Conservation (phyloP, 2,113 vertebrate species). For the Oceanites oceanicus region DNA sequence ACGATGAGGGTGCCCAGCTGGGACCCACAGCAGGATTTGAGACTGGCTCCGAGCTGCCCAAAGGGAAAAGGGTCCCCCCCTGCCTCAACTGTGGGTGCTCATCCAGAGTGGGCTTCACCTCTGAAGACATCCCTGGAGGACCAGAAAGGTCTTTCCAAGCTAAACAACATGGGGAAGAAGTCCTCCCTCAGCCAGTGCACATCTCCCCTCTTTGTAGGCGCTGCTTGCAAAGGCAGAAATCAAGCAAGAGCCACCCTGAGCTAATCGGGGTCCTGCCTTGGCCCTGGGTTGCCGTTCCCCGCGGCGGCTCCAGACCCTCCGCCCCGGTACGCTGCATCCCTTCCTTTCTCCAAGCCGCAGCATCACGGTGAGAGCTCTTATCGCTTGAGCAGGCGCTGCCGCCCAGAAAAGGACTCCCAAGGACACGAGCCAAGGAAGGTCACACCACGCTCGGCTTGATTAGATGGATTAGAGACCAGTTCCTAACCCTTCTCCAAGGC, state of each 20-base stretch:
- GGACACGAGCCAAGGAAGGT: not conserved
- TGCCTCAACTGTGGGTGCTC: accelerated
- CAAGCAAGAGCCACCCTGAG: not conserved
- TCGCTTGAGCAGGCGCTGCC: accelerated
- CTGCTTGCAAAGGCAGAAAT: no score
- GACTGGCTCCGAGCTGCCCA: not conserved
- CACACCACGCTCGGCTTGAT: not conserved
- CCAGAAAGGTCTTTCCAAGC: not conserved
- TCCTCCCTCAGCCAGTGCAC: accelerated
- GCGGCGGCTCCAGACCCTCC: not conserved
- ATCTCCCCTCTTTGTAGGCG: not conserved
- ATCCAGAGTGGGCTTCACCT: not conserved
- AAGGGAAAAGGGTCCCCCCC: not conserved
- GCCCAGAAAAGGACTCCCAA: not conserved
- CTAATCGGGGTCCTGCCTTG: not conserved
- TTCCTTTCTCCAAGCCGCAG: accelerated
- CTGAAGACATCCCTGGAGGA: not conserved
- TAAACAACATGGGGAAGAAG: accelerated
- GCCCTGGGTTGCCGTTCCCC: accelerated
- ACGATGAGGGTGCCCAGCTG: accelerated
- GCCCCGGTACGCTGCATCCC: accelerated
- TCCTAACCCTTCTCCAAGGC: not conserved
- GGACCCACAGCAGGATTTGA: not conserved
- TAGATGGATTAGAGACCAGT: not conserved
- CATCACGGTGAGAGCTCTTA: accelerated